Evolutionary conservation across 2,888 invertebrate genomes (phyloP).

Genomic region (Drosophila macrothrix): DNA sequence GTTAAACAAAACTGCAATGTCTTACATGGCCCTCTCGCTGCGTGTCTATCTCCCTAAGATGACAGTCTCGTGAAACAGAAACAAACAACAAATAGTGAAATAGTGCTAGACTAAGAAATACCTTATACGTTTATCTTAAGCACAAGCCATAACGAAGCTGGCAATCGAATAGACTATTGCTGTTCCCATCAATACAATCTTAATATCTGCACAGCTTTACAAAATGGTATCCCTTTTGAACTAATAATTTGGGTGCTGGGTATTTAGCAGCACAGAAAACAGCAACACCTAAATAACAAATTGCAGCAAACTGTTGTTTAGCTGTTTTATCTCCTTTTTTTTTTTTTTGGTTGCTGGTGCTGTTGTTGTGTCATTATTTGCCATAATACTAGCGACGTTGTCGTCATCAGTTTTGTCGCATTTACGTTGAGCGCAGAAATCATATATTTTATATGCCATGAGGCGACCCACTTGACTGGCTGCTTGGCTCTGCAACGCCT

Average conservation of each 20-base stretch:
- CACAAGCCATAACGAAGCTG: neutral
- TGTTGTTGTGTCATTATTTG: slow-evolving; percentile 65
- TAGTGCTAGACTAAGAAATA: slow-evolving; percentile 6
- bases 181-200: neutral
- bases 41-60: slow-evolving; percentile 21
- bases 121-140: neutral
- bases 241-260: neutral
- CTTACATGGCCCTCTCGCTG: slow-evolving; percentile 18
- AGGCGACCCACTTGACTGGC: slow-evolving; percentile 28
- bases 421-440: slow-evolving; percentile 61
- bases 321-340: slow-evolving; percentile 41
- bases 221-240: neutral
- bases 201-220: neutral
- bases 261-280: slow-evolving; percentile 12
- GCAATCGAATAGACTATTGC: neutral
- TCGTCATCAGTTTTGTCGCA: slow-evolving; percentile 76
- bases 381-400: slow-evolving; percentile 65
- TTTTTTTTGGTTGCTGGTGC: slow-evolving; percentile 25
- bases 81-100: slow-evolving; percentile 25
- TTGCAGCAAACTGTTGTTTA: slow-evolving; percentile 63
- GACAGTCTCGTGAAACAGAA: slow-evolving; percentile 47
- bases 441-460: slow-evolving; percentile 61
- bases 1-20: slow-evolving; percentile 70
- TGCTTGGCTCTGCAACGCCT: slow-evolving; percentile 22
- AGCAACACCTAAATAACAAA: slow-evolving; percentile 35